Evolutionary conservation across 2,113 vertebrate species (phyloP).

Genomic region (Hepsetus odoe): DNA sequence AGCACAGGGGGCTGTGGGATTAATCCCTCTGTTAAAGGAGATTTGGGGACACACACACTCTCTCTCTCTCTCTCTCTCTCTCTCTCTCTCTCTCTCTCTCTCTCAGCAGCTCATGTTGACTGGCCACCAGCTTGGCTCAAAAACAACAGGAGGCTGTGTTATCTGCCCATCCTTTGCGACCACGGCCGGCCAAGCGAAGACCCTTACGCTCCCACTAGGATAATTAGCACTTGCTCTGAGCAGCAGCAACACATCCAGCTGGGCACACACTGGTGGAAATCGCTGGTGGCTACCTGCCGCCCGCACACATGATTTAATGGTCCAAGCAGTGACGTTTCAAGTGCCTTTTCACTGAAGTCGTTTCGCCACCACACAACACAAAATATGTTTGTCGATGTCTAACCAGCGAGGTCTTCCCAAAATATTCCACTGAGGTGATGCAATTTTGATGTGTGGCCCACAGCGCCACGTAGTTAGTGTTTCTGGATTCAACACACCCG

Average conservation of each 20-base stretch:
- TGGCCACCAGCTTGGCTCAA: slow-evolving; percentile 4
- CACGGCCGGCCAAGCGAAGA: slow-evolving; percentile 17
- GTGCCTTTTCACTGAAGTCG: no score
- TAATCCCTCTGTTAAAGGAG: slow-evolving; percentile 26
- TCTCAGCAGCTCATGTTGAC: background rate
- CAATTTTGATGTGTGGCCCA: no score
- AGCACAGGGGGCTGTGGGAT: background rate
- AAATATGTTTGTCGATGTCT: background rate
- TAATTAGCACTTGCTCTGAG: slow-evolving; percentile 38
- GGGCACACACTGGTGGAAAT: slow-evolving; percentile 33
- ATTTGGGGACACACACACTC: slow-evolving; percentile 8
- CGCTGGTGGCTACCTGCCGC: slow-evolving; percentile 17
- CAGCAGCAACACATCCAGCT: background rate
- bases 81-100: background rate
- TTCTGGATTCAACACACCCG: no score
- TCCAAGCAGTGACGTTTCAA: no score
- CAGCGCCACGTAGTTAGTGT: no score
- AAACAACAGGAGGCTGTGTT: slow-evolving; percentile 37
- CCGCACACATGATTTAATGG: background rate
- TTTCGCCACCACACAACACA: background rate
- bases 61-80: slow-evolving; percentile 8
- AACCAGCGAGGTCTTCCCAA: no score
- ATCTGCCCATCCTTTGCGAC: slow-evolving; percentile 39
- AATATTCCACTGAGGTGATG: no score
- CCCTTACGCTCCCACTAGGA: slow-evolving; percentile 41